Evolutionary conservation across 2,113 vertebrate genomes (phyloP), one percentile per base, ranked within the genome.

Genomic region (Gorsachius goisagi): DNA sequence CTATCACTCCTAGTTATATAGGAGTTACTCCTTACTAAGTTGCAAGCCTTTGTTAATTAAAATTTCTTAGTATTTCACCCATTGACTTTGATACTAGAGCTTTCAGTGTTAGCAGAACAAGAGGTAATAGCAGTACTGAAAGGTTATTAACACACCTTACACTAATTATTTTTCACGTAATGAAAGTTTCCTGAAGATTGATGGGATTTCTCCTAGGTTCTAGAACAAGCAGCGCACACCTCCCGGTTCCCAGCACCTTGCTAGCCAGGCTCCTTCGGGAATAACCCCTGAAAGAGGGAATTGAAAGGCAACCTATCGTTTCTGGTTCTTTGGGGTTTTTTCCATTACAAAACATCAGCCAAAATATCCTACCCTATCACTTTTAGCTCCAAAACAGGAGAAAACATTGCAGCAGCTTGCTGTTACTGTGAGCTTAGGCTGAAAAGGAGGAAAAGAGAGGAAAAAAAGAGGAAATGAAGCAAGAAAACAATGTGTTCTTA

Each of bases 31-130:
- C 74, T 96, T 90, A 87, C 12, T 49, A 44, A 55, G 15, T 27
- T 66, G 18, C 39, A 85, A 80, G 35, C 30, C 41, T 76, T 58
- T 12, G 27, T 88, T 84, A 93, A 92, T 90, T 73, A 69, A 53
- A 66, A 37, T 50, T 84, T 66, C 66, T 63, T 94, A 95, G 90
- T 63, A 90, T 66, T 90, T 84, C 44, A 95, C 55, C 67, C 73
- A 90, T 32, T 90, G 75, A 74, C 75, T 90, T 53, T 16, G 24
- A 72, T 22, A n/a, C 24, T 19, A 64, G 22, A 83, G 44, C 58
- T 56, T 71, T 64, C 60, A 62, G 78, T 1, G n/a, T 24, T 9
- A 69, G 75, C 35, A 56, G 44, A 90, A 52, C 32, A 93, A 68
- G 35, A 66, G 23, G 32, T 23, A 83, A 26, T 0, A 66, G 30